Evolutionary conservation across 2,888 invertebrate genomes (phyloP), one percentile per base, ranked within the genome.

Genomic region (Girardia tigrina): DNA sequence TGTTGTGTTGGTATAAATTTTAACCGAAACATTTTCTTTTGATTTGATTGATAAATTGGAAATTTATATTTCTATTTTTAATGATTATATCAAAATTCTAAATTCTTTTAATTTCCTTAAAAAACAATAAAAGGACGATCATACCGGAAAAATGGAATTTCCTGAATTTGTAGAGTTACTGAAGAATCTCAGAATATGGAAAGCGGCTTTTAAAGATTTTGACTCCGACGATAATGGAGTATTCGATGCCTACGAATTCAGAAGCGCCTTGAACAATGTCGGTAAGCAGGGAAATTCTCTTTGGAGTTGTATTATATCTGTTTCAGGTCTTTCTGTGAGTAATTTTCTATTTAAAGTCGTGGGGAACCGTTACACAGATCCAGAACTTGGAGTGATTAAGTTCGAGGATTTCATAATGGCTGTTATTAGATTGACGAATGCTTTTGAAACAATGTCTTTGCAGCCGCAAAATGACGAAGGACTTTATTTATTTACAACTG

Each of bases 141-240:
- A 70, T 14, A 70, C 70, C 8, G 70, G 70, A 14, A 70, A 91
- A 82, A 87, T 95, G 73, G 92, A 91, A 16, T 91, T 91, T 80
- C 90, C 91, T 76, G 94, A 94, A 85, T 94, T 94, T 82, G 90
- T 90, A 81, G 85, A 87, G 0, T 85, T 95, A 1, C 92, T 94
- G 89, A 88, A 88, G 42, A 89, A 91, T 80, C 88, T 95, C 78
- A 88, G 90, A 78, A 89, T 89, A 78, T 94, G 94, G 94, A 90
- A 90, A 88, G 91, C 91, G 82, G 70, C 23, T 28, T 74, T 73
- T 4, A 74, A 74, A 12, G 26, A 74, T 26, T 74, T 16, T 28
- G 74, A 74, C 26, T 26, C 20, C 26, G 74, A 74, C 27, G 74
- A 75, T 1, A 74, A 28, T 26, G 74, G 74, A 12, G 74, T 26